phyloP scores from a whole-genome alignment of 2,888 invertebrate species.

The Ametastegia equiseti region DNA sequence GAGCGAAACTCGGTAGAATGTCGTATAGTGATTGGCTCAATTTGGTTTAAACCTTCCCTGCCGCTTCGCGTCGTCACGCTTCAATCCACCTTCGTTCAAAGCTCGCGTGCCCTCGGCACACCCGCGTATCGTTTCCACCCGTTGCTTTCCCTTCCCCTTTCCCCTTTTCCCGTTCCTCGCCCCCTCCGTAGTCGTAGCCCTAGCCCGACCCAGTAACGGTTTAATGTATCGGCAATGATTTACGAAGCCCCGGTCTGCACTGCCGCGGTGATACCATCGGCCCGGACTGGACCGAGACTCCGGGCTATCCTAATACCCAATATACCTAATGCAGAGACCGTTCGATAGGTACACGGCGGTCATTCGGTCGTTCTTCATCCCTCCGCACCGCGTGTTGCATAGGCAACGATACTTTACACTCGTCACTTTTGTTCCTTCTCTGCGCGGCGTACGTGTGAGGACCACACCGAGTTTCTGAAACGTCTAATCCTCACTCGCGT shows the following conservation, averaged over 20 bases:
- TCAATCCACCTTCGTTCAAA: slow-evolving; percentile 10
- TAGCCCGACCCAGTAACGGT: slow-evolving; percentile 55
- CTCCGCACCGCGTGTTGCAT: not conserved
- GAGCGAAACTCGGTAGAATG: not conserved
- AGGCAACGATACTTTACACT: not conserved
- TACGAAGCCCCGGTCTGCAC: slow-evolving; percentile 54
- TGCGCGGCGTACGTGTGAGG: no score
- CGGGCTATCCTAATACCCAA: not conserved
- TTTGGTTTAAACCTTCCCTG: slow-evolving; percentile 4
- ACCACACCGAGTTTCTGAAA: not conserved
- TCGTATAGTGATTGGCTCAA: slow-evolving; percentile 22
- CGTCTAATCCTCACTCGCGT: not conserved
- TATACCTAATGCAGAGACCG: not conserved
- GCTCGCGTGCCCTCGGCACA: not conserved
- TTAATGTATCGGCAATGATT: slow-evolving; percentile 73
- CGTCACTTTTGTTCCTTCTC: no score
- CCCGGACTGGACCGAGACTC: not conserved
- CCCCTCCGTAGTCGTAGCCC: no score
- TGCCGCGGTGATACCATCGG: slow-evolving; percentile 10
- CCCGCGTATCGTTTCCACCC: slow-evolving; percentile 15
- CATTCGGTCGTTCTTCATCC: not conserved
- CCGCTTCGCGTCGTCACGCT: not conserved
- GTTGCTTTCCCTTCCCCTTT: not conserved
- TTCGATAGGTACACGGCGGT: not conserved
- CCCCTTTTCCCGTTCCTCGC: no score